Evolutionary conservation across 1,140 invertebrate genomes (phyloP), one percentile per base, ranked within the genome.

Genomic region (Drosophila paulistorum): DNA sequence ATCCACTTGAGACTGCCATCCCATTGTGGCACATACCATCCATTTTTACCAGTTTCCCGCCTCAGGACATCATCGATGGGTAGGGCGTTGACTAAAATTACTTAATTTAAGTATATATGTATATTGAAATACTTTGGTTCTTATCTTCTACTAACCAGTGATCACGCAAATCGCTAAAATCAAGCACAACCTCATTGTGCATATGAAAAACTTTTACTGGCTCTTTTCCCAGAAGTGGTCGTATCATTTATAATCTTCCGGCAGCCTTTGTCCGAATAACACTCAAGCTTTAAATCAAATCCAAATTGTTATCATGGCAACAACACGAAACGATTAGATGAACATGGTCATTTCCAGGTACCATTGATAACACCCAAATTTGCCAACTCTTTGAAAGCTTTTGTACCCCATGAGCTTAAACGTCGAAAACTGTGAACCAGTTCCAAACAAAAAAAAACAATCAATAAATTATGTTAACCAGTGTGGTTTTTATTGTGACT

Each of bases 11-110:
- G 45, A 11, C 37, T 60, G 3, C 71, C 81, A 3, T 68, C 59
- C 35, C 57, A 35, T 9, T 77, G 79, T 7, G 85, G 85, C 42
- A 90, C 85, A 66, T 59, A 73, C 85, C 85, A 90, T 4, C 85
- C 85, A 66, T 90, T 77, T 10, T 41, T 30, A 17, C 84, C 80
- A 10, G 67, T 69, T 7, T 71, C 63, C 7, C 77, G 61, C 10
- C 45, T 33, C 13, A 71, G 42, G n/a, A 55, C 41, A 5, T 85
- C 78, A 42, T 77, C 71, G 33, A 80, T 69, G 26, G 89, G 82
- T 42, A 75, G 57, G 13, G 79, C 77, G 33, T 65, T 65, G 11
- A 59, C 89, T 74, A 14, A 30, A 11, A 54, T 45, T 26, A n/a
- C 6, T 7, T 1, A 11, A 10, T 14, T 13, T 17, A 0, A 30